These are phyloP conservation scores for Parnassius glacialis DNA, from an alignment of 2,888 invertebrate species.

Conservation along the genomic window DNA sequence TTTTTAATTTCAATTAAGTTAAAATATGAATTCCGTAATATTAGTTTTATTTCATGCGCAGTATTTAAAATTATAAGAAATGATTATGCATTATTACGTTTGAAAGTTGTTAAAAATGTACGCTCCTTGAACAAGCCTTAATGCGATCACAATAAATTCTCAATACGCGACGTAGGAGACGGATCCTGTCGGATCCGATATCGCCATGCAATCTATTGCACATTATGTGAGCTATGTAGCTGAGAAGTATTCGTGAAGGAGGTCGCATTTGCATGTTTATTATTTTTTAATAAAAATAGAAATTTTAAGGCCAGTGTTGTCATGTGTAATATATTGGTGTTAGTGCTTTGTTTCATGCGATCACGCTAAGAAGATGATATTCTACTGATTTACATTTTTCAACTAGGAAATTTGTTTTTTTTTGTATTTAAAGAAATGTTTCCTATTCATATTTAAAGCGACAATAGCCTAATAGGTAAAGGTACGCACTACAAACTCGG, in stretches of 20 bases:
- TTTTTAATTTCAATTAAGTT: too few species aligned
- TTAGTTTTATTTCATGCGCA: too few species aligned
- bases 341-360: too few species aligned
- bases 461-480: too few species aligned
- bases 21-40: too few species aligned
- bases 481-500: too few species aligned
- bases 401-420: too few species aligned
- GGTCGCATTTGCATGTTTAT: constrained; percentile 47
- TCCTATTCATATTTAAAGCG: too few species aligned
- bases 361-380: too few species aligned
- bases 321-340: not conserved
- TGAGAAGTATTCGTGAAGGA: constrained; percentile 31
- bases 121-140: constrained; percentile 12
- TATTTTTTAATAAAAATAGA: constrained; percentile 33
- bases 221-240: constrained; percentile 31
- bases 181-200: constrained; percentile 26
- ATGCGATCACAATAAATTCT: constrained; percentile 21
- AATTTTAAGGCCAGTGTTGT: constrained; percentile 5
- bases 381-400: too few species aligned
- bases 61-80: too few species aligned
- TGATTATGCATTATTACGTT: constrained; percentile 3
- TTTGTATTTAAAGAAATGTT: too few species aligned
- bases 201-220: constrained; percentile 31
- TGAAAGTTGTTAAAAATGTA: constrained; percentile 21
- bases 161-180: constrained; percentile 19